Percentiles rank a stretch among this genome's conserved stretches.
Conservation (phyloP, 2,888 invertebrate species). For the Tryphoninae sp. region DNA sequence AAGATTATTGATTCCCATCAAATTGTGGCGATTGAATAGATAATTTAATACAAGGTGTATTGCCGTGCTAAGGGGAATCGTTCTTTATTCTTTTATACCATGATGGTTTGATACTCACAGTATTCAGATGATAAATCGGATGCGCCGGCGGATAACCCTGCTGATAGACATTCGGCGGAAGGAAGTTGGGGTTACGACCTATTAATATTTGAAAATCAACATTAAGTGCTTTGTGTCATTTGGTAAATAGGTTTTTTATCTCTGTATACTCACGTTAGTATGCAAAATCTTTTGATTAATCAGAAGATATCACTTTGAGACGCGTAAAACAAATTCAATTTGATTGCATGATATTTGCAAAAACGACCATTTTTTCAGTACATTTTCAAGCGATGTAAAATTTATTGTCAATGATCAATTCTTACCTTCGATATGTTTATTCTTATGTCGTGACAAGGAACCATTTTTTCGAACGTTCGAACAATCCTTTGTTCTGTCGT, state of each 20-base stretch:
- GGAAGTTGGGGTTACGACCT: conserved; percentile 66
- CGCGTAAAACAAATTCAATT: background rate
- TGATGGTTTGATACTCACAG: conserved; percentile 32
- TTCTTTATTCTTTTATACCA: conserved; percentile 44
- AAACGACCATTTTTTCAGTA: background rate
- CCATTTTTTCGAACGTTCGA: conserved; percentile 45
- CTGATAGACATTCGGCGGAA: conserved; percentile 27
- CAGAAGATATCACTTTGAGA: background rate
- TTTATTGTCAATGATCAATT: background rate
- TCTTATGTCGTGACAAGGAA: conserved; percentile 45
- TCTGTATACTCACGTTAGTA: no score
- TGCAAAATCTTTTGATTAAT: no score
- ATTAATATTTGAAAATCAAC: conserved; percentile 2
- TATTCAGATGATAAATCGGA: conserved; percentile 37
- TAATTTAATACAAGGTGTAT: conserved; percentile 35
- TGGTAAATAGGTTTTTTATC: no score
- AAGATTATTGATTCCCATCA: conserved; percentile 58
- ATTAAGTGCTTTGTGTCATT: background rate
- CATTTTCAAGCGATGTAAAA: background rate
- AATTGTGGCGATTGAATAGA: conserved; percentile 43
- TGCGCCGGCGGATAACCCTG: conserved; percentile 52
- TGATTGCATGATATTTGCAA: background rate
- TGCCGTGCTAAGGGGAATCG: conserved; percentile 48
- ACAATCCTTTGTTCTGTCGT: conserved; percentile 28
- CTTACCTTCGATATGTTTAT: conserved; percentile 45